Evolutionary conservation across 2,888 invertebrate genomes (phyloP).

Genomic region (Linnaemya vulpina): DNA sequence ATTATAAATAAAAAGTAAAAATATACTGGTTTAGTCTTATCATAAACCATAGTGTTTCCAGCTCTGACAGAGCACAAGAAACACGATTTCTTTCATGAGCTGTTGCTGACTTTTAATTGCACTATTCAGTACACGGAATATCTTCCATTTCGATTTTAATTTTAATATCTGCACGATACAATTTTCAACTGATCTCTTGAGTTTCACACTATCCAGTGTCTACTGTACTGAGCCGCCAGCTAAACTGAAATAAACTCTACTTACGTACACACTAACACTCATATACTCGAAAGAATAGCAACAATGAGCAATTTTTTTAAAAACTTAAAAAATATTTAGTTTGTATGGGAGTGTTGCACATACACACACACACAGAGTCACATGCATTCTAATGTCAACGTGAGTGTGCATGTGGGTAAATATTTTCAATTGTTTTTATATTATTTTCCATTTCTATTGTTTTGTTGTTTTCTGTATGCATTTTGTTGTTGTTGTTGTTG

Average conservation of each 20-base stretch:
- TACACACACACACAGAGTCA: not conserved
- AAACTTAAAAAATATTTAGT: not conserved
- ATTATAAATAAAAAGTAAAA: no score
- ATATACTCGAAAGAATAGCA: not conserved
- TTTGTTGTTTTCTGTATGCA: slow-evolving; percentile 29
- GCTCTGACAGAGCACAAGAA: no score
- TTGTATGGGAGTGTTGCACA: not conserved
- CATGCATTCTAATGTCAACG: not conserved
- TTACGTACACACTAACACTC: not conserved
- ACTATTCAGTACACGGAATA: no score
- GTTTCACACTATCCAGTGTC: not conserved
- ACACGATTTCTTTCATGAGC: no score
- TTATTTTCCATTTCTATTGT: slow-evolving; percentile 43
- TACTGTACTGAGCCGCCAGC: slow-evolving; percentile 10
- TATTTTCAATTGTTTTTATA: slow-evolving; percentile 29
- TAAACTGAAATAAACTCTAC: not conserved
- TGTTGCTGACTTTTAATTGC: no score
- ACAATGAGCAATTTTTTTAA: not conserved
- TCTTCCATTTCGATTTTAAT: no score
- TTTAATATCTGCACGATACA: no score
- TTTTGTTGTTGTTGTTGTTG: slow-evolving; percentile 41
- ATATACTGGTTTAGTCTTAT: no score
- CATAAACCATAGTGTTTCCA: no score
- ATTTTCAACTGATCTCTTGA: not conserved
- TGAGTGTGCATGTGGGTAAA: not conserved